A percentile compares a stretch with the other conserved stretches of the same genome.
These are phyloP conservation scores for Phortica okadai DNA, from an alignment of 2,888 invertebrate species.

Conservation along the genomic window DNA sequence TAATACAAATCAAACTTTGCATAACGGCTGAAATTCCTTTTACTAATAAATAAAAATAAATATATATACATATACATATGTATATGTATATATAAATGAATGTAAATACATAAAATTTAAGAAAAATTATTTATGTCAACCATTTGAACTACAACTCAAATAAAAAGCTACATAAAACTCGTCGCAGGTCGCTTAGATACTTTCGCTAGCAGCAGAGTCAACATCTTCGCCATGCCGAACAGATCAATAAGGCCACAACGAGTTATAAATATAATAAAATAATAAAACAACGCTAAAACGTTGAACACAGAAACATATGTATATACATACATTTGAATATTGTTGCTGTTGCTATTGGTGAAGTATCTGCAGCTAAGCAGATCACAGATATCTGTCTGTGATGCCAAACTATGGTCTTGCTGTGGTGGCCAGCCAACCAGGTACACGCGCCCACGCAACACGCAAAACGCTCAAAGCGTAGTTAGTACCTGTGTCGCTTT, in stretches of 20 bases:
- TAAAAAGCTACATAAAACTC: constrained; percentile 8
- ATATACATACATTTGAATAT: constrained; percentile 7
- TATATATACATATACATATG: neutral
- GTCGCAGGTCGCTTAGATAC: constrained; percentile 16
- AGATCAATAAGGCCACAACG: neutral
- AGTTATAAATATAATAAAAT: neutral
- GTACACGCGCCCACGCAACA: neutral
- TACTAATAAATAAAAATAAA: neutral
- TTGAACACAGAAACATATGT: neutral
- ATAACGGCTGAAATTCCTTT: neutral
- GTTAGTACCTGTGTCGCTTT: neutral
- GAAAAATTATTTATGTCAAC: constrained; percentile 23
- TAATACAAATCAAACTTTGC: constrained; percentile 4
- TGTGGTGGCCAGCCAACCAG: neutral
- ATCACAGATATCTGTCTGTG: neutral
- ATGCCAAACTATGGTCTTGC: neutral
- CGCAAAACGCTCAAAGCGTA: neutral
- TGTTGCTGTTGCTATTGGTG: neutral
- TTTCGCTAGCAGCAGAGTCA: constrained; percentile 15
- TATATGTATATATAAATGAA: no score
- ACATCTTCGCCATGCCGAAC: neutral
- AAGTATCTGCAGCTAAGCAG: neutral
- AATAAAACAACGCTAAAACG: neutral
- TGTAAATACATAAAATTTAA: no score
- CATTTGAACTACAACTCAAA: constrained; percentile 17